Evolutionary conservation across 1,140 invertebrate species (phyloP).

Genomic region (Coptotermes formosanus): DNA sequence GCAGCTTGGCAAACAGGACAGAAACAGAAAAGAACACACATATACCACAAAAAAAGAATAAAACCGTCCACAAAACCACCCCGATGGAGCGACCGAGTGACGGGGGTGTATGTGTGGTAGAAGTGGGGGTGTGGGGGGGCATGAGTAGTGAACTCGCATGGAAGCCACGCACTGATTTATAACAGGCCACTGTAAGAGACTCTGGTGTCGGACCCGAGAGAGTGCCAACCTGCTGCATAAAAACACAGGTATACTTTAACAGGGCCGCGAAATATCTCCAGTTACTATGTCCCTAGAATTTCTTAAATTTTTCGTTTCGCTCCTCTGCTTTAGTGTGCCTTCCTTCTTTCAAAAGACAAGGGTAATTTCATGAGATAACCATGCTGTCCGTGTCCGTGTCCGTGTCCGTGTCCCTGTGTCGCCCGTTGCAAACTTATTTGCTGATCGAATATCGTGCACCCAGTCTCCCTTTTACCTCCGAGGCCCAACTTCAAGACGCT

Average conservation of each 20-base stretch:
- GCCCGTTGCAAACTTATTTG: too few species aligned
- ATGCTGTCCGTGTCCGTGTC: too few species aligned
- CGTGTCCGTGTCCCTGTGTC: too few species aligned
- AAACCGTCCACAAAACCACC: slow-evolving; percentile 17
- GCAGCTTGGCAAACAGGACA: slow-evolving; percentile 13
- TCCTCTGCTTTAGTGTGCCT: too few species aligned
- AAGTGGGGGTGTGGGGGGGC: not conserved
- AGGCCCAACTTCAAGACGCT: too few species aligned
- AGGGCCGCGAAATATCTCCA: not conserved
- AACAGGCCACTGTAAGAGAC: not conserved
- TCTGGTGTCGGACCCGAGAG: not conserved
- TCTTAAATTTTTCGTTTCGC: too few species aligned
- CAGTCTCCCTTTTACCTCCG: too few species aligned
- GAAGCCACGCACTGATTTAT: slow-evolving; percentile 17
- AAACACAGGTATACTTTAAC: not conserved
- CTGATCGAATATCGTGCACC: too few species aligned
- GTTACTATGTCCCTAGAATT: too few species aligned
- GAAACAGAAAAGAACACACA: not conserved
- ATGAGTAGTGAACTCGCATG: slow-evolving; percentile 8
- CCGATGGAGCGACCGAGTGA: not conserved
- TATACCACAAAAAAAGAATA: slow-evolving; percentile 14
- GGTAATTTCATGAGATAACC: too few species aligned
- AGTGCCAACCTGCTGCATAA: not conserved
- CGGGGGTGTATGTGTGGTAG: not conserved
- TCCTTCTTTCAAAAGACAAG: too few species aligned